phyloP scores from a whole-genome alignment of 2,113 vertebrate species.

The Setophaga coronata region DNA sequence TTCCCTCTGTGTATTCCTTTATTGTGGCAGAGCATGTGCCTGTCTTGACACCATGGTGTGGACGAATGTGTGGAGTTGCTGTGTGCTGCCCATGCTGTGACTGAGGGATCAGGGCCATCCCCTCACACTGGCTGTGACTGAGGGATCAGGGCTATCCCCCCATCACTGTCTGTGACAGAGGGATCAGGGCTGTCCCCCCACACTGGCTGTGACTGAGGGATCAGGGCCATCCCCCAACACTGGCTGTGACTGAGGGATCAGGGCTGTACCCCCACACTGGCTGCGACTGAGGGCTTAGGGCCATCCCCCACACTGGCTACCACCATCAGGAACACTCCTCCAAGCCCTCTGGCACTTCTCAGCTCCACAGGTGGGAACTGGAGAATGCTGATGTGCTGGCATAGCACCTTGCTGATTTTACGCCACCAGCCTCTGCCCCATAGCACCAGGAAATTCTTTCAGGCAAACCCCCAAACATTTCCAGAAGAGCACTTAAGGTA shows the following conservation, averaged over 20 bases:
- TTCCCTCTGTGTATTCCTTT: neutral
- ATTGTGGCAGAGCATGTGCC: rapidly evolving
- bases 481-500: neutral
- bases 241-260: too few species aligned
- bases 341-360: neutral
- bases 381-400: rapidly evolving
- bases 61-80: rapidly evolving
- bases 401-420: neutral
- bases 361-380: rapidly evolving
- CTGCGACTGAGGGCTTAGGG: too few species aligned
- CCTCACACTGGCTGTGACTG: neutral
- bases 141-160: too few species aligned
- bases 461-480: neutral
- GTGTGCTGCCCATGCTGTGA: rapidly evolving
- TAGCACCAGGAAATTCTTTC: neutral
- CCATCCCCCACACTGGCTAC: too few species aligned
- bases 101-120: neutral
- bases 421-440: neutral
- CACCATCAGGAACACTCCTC: too few species aligned
- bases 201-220: rapidly evolving
- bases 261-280: rapidly evolving
- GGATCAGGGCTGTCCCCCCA: too few species aligned
- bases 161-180: neutral
- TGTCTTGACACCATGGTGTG: neutral
- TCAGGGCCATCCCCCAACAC: rapidly evolving